Conservation (phyloP, 2,113 vertebrate species). For the Podarcis raffonei region DNA sequence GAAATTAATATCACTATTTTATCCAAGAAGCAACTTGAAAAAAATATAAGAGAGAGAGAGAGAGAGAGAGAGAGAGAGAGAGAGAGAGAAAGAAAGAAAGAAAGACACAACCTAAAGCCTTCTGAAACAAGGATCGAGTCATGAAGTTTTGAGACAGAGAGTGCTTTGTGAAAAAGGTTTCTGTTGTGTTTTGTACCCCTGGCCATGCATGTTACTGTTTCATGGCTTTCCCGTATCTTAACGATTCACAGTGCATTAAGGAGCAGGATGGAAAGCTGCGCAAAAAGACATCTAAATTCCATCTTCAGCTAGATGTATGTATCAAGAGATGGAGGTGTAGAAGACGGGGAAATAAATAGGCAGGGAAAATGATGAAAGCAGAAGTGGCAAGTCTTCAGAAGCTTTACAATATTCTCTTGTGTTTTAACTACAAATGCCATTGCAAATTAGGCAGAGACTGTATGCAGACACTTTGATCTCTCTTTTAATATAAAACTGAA, state of each 20-base stretch:
- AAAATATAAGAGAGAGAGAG: not conserved
- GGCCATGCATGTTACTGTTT: not conserved
- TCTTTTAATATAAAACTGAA: constrained; percentile 12
- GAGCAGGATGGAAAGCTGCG: not conserved
- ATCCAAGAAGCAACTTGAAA: not conserved
- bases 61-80: not conserved
- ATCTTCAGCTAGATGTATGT: constrained; percentile 14
- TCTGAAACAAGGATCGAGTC: not conserved
- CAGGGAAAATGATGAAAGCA: constrained; percentile 21
- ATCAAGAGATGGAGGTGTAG: not conserved
- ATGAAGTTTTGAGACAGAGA: not conserved
- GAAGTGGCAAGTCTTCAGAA: constrained; percentile 6
- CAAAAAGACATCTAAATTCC: constrained; percentile 5
- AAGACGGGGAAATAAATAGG: not conserved
- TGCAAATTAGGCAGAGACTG: constrained; percentile 1
- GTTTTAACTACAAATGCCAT: constrained; percentile 6
- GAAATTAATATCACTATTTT: not conserved
- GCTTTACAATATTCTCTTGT: not conserved
- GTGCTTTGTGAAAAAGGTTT: not conserved
- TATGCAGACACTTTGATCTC: not conserved
- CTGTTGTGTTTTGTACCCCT: not conserved
- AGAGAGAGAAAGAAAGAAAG: not conserved
- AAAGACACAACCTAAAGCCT: not conserved
- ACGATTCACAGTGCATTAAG: not conserved
- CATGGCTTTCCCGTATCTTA: constrained; percentile 16